Evolutionary conservation across 2,888 invertebrate genomes (phyloP), one percentile per base, ranked within the genome.

Genomic region (Prionchulus punctatus): DNA sequence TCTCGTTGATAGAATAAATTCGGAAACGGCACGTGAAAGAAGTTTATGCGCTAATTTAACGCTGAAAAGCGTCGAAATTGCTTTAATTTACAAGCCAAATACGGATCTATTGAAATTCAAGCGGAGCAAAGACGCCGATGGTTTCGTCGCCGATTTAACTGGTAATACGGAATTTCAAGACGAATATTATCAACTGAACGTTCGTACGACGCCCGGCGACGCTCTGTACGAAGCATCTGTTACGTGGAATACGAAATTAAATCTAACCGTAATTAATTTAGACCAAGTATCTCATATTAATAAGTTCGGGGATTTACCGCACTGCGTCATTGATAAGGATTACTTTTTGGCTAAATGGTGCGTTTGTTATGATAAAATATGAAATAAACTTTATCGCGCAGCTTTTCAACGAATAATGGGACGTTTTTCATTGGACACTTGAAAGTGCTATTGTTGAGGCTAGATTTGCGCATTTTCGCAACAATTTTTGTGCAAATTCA

Each of bases 211-310:
- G 1, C 92, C 92, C 0, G 87, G 85, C 0, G 73, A 77, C 15
- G 86, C 83, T 0, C 72, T 85, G 0, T 92, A 84, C 70, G 92
- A 92, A 73, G 86, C 84, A 31, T 86, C 86, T 1, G 75, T 87
- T 43, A 77, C 75, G 0, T 80, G 84, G 64, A 71, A 79, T 56
- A 69, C 79, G 1, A 69, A 71, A 70, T 78, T 55, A 69, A 79
- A 1, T 68, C 71, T 66, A 48, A 82, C 84, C 62, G 69, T 73
- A 0, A 76, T 85, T 2, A 81, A 82, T 68, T 77, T 82, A 53
- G 76, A 79, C 18, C 82, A 84, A 65, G 78, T 87, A 36, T 85
- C 85, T 63, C 77, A 87, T 53, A 81, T 85, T 57, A 87, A 87
- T 73, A 82, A 82, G 68, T 92, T 89, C 65, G 85, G 87, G 3